Conservation (phyloP, 2,797 vertebrate species). For the Chiloscyllium punctatum region DNA sequence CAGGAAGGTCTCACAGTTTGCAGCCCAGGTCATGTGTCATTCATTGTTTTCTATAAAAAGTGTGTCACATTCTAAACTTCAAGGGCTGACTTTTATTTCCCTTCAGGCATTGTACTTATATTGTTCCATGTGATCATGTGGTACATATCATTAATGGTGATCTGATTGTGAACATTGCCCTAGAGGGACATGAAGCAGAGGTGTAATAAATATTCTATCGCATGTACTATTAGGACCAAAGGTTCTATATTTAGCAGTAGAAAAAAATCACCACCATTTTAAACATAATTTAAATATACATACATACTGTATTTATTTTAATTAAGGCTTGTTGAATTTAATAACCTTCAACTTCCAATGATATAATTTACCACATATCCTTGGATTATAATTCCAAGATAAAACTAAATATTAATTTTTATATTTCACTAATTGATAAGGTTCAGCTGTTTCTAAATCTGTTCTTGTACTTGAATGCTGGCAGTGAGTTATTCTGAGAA, state of each 20-base stretch:
- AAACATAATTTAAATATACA: neutral
- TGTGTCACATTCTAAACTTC: conserved; percentile 31
- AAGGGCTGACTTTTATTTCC: conserved; percentile 13
- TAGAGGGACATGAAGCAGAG: neutral
- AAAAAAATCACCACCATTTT: neutral
- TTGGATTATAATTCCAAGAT: neutral
- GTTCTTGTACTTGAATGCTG: neutral
- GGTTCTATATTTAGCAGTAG: neutral
- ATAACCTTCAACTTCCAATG: neutral
- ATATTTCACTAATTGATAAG: neutral
- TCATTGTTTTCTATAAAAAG: conserved; percentile 33
- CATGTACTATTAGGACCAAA: neutral
- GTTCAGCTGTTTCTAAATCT: neutral
- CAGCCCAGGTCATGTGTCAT: conserved; percentile 31
- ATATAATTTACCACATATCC: neutral
- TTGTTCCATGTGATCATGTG: conserved; percentile 1
- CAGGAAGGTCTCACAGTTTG: conserved; percentile 15
- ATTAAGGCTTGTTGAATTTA: neutral
- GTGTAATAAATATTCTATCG: neutral
- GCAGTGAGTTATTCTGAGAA: neutral
- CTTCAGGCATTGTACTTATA: conserved; percentile 8
- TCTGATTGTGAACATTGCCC: neutral
- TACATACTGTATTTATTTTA: neutral
- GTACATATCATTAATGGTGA: conserved; percentile 20
- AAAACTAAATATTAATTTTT: too few species aligned